Percentiles rank a stretch among this genome's conserved stretches.
Conservation (phyloP, 2,888 invertebrate genomes). For the Melikaiella ostensackeni region DNA sequence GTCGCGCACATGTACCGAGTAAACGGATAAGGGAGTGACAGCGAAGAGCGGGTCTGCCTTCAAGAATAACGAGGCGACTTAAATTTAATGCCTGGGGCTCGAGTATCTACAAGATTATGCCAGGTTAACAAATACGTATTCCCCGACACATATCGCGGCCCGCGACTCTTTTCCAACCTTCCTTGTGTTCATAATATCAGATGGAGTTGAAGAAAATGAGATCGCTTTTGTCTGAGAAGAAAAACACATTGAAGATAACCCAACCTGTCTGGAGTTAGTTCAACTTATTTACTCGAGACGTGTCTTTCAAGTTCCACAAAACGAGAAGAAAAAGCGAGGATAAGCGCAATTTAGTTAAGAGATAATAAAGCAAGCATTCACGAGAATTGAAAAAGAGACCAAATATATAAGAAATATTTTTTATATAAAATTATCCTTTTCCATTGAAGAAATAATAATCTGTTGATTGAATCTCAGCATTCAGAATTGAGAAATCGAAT, state of each 20-base stretch:
- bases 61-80: constrained; percentile 69
- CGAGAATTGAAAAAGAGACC: no score
- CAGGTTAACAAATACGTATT: constrained; percentile 69
- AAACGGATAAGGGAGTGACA: constrained; percentile 60
- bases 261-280: not conserved
- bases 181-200: not conserved
- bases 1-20: constrained; percentile 49
- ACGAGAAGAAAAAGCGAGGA: not conserved
- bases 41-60: constrained; percentile 62
- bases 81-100: constrained; percentile 69
- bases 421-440: constrained; percentile 6
- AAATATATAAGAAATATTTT: no score
- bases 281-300: constrained; percentile 6
- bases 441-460: not conserved
- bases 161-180: constrained; percentile 10
- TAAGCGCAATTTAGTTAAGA: not conserved
- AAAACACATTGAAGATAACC: not conserved
- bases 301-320: not conserved
- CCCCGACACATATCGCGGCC: constrained; percentile 54
- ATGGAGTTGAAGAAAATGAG: constrained; percentile 9
- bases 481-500: constrained; percentile 33
- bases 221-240: not conserved
- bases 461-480: constrained; percentile 25
- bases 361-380: no score
- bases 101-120: constrained; percentile 63